Conservation (phyloP, 2,797 vertebrate genomes). For the Rhodeus uyekii region DNA sequence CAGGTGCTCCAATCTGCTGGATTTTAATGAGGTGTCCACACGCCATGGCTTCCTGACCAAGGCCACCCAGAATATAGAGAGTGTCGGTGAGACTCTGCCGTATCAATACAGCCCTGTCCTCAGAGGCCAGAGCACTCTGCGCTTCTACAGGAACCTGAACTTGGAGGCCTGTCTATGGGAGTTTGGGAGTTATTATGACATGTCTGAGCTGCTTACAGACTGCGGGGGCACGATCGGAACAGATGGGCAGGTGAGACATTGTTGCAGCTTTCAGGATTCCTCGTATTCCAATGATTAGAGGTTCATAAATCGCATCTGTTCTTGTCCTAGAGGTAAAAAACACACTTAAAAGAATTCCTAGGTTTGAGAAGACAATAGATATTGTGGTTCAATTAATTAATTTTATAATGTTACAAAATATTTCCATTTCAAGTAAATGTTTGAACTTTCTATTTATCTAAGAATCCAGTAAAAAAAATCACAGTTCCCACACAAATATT, state of each 20-base stretch:
- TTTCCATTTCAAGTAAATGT: background rate
- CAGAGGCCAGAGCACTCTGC: constrained; percentile 80
- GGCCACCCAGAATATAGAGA: constrained; percentile 74
- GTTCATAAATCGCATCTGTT: background rate
- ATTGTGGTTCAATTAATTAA: too few relatives aligned
- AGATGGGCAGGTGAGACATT: constrained; percentile 87
- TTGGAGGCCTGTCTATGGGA: constrained; percentile 94
- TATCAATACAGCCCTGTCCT: constrained; percentile 84
- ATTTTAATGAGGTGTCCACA: constrained; percentile 87
- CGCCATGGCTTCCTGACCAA: constrained; percentile 87
- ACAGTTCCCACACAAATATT: background rate
- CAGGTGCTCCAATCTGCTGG: constrained; percentile 91
- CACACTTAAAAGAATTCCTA: background rate
- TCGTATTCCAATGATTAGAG: constrained; percentile 11
- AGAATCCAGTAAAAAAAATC: too few relatives aligned
- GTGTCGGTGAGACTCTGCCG: constrained; percentile 80
- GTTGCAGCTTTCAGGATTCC: background rate
- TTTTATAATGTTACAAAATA: too few relatives aligned
- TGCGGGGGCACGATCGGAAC: constrained; percentile 91
- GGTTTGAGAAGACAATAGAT: constrained; percentile 7
- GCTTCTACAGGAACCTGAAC: constrained; percentile 90
- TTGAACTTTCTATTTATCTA: background rate
- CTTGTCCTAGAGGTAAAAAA: background rate
- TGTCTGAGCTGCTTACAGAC: constrained; percentile 92
- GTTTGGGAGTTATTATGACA: constrained; percentile 90